These are phyloP conservation scores for Zaprionus lineosus DNA, from an alignment of 2,888 invertebrate species.

Conservation along the genomic window DNA sequence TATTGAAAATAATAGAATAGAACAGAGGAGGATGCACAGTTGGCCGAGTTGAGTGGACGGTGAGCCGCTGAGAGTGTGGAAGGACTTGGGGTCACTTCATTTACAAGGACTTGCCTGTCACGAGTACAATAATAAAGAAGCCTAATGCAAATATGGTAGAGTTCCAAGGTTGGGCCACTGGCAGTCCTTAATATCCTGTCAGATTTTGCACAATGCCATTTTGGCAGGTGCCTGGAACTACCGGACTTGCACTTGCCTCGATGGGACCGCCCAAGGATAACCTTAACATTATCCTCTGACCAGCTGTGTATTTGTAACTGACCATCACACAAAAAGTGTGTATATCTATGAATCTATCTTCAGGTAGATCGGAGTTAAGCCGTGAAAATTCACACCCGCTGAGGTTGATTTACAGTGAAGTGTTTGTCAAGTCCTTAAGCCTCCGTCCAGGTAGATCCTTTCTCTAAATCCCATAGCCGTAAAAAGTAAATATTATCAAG, in stretches of 20 bases:
- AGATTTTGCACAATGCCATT: conserved; percentile 36
- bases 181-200: conserved; percentile 43
- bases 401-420: conserved; percentile 52
- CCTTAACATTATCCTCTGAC: conserved; percentile 15
- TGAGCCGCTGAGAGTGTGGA: conserved; percentile 32
- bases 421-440: conserved; percentile 41
- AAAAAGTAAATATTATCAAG: conserved; percentile 21
- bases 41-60: conserved; percentile 49
- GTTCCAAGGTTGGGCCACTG: conserved; percentile 32
- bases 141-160: conserved; percentile 14
- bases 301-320: conserved; percentile 15
- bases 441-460: conserved; percentile 20
- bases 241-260: conserved; percentile 9
- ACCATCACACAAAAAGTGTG: no score
- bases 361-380: conserved; percentile 53
- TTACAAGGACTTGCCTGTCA: conserved; percentile 49
- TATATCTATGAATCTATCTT: no score
- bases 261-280: conserved; percentile 41
- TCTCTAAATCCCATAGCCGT: conserved; percentile 24
- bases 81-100: conserved; percentile 46
- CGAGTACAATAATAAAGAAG: no score
- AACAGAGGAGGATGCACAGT: conserved; percentile 31
- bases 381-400: conserved; percentile 73
- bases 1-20: conserved; percentile 19
- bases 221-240: conserved; percentile 52